Base-by-base conservation (phyloP, 92 coral and sea anemone species). In the Epizoanthus scotinus region DNA sequence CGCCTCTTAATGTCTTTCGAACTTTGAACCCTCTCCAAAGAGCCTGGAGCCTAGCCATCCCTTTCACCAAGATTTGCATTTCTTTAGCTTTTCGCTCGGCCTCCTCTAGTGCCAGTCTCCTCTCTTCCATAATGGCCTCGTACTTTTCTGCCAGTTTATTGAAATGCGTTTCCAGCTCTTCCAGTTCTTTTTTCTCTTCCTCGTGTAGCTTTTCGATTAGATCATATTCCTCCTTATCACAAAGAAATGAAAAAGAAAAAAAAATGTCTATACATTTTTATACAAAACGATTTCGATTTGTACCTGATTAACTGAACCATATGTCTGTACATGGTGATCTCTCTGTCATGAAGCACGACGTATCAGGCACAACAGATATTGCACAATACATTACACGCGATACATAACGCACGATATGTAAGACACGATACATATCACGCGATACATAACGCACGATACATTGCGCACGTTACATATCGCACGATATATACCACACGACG, bases 41-140 rank as follows among this genome's bases (percentile, higher is more conserved):
- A 2, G 93, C 90, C 82, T 93, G 98, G 28, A 95, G 90, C 18
- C 31, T 52, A 9, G 86, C 70, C 19, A 88, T 91, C 0, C 98
- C 99, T 4, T 68, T 44, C 29, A 70, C 88, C n/a, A 77, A 49
- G 18, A 36, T 36, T 38, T 67, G 82, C 9, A 90, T 77, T 62
- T 91, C 92, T 63, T 85, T 84, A 49, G 62, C 78, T 62, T 80
- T 77, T 38, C 83, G 63, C 61, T 79, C 92, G 17, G 86, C 93
- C 4, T 88, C 98, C 70, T 93, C 99, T 40, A 58, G 90, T 3
- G 87, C 84, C 60, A 89, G 86, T 26, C 94, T 81, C 40, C 93
- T 81, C 81, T 93, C 92, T 79, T 95, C 98, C 66, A 95, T 77
- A 57, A 95, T 95, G 56, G 87, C 98, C 44, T 87, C 77, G 83